Base-by-base conservation (phyloP, 2,888 invertebrate genomes). In the Blastobasis adustella region DNA sequence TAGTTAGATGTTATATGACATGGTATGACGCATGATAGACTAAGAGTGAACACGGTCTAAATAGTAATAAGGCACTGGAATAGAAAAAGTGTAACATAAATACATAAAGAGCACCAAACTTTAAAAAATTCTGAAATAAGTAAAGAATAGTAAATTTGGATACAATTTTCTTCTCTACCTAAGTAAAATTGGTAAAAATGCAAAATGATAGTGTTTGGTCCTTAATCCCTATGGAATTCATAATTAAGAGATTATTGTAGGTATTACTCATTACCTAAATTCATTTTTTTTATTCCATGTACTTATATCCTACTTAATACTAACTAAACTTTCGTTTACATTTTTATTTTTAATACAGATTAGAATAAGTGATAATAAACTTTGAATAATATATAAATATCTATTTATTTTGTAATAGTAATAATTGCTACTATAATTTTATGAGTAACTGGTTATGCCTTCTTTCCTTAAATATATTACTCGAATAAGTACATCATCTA, bases 401-500 rank as follows among this genome's bases (percentile, higher is more conserved):
- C 9, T 23, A 23, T 23, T 23, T 23, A 23, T 23, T 23, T 23
- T 23, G 23, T 23, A 23, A 23, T 23, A 10, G 42, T 50, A 43
- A 50, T 41, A 49, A 46, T 49, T 45, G 7, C 46, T 45, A 7
- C 45, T 49, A 36, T 42, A 45, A 47, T 10, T 41, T 45, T 46
- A n/a, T 23, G 23, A 23, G 23, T 23, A 23, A 49, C 47, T 49
- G 41, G 47, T 42, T 43, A 48, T 7, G 8, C 42, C 48, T 43
- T 38, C 9, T 45, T n/a, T n/a, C n/a, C 42, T 45, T 45, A 45
- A 53, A 36, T 53, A 40, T 8, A 7, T 45, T 42, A 47, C 38
- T 50, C 46, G 50, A 63, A 72, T 84, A 84, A 84, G 83, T 84
- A 85, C 84, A 71, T 76, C 65, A 62, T 65, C 66, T 70, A 69